Conservation (phyloP, 2,113 vertebrate genomes). For the Plotosus lineatus region DNA sequence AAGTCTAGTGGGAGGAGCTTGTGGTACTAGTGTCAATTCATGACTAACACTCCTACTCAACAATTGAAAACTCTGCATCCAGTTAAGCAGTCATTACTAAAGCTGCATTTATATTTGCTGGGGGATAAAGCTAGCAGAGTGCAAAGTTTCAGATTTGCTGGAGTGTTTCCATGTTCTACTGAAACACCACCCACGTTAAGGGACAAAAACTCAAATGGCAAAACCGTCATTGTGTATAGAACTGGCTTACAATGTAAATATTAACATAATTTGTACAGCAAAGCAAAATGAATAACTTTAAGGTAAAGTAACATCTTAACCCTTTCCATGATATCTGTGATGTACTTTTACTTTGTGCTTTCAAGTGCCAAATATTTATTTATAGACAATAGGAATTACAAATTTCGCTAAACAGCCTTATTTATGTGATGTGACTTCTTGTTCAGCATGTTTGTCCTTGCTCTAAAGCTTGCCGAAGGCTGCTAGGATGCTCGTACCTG, state of each 20-base stretch:
- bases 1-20: background rate
- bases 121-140: background rate
- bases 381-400: too few species aligned
- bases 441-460: background rate
- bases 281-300: background rate
- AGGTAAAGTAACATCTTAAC: too few species aligned
- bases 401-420: background rate
- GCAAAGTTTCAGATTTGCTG: background rate
- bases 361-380: background rate
- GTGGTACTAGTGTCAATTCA: background rate
- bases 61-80: background rate
- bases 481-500: constrained; percentile 68
- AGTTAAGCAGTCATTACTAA: background rate
- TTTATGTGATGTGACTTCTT: background rate
- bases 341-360: background rate
- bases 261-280: background rate
- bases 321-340: background rate
- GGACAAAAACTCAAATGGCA: background rate
- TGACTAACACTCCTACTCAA: background rate
- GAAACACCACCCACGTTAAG: background rate
- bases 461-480: background rate
- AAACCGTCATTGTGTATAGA: background rate
- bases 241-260: background rate
- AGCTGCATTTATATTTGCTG: background rate
- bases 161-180: background rate